These are phyloP conservation scores for Prietella phreatophila DNA, from an alignment of 2,113 vertebrate species.

Conservation along the genomic window DNA sequence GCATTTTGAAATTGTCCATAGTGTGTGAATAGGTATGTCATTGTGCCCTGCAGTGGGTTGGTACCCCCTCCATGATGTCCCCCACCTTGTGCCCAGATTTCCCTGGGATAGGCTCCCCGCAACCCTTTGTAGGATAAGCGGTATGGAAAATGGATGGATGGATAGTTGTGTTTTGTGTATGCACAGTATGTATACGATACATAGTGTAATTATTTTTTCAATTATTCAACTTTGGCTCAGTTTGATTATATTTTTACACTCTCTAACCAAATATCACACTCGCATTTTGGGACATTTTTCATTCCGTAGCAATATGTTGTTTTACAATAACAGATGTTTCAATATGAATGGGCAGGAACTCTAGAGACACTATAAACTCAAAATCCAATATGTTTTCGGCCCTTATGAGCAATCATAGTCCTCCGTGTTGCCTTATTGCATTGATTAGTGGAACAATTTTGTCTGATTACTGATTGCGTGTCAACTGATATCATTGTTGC, in stretches of 20 bases:
- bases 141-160: too few relatives aligned
- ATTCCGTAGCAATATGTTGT: constrained; percentile 33
- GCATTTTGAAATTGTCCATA: too few relatives aligned
- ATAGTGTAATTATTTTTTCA: not conserved
- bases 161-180: not conserved
- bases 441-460: constrained; percentile 76
- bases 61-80: too few relatives aligned
- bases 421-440: constrained; percentile 65
- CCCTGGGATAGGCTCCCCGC: too few relatives aligned
- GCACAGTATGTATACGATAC: not conserved
- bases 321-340: constrained; percentile 48
- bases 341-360: constrained; percentile 45
- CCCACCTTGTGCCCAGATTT: too few relatives aligned
- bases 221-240: constrained; percentile 13
- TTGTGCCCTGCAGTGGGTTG: too few relatives aligned
- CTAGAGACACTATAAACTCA: constrained; percentile 42
- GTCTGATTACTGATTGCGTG: constrained; percentile 77
- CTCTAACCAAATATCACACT: constrained; percentile 12
- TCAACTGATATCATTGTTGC: constrained; percentile 74
- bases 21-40: too few relatives aligned
- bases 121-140: too few relatives aligned
- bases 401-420: constrained; percentile 63
- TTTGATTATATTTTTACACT: constrained; percentile 25
- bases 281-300: constrained; percentile 21
- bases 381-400: constrained; percentile 48